Evolutionary conservation across 2,888 invertebrate genomes (phyloP).

Genomic region (Eupithecia centaureata): DNA sequence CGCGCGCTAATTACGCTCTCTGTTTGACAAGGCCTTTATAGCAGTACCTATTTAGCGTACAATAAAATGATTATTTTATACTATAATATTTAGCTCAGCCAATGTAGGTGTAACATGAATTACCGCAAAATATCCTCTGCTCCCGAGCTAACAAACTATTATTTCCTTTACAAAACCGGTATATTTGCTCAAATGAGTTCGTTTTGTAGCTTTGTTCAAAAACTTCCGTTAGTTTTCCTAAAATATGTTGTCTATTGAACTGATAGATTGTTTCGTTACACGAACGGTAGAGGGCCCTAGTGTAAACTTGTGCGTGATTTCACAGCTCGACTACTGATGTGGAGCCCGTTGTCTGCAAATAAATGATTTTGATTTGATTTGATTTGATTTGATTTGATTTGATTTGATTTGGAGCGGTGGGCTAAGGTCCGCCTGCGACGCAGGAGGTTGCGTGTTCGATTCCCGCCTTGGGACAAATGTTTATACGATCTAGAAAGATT

Average conservation of each 20-base stretch:
- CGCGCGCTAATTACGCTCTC: no score
- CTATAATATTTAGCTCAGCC: background rate
- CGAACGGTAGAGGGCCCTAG: constrained; percentile 7
- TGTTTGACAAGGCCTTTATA: no score
- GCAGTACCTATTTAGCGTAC: no score
- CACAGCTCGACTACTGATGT: no score
- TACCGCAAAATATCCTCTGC: background rate
- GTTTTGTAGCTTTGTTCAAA: constrained; percentile 14
- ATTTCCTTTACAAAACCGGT: constrained; percentile 12
- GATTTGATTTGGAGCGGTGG: no score
- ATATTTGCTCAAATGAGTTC: constrained; percentile 16
- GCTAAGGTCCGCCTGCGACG: no score
- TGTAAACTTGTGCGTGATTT: background rate
- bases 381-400: no score
- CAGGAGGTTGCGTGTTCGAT: no score
- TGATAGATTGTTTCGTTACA: constrained; percentile 15
- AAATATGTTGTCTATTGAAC: constrained; percentile 21
- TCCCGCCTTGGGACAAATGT: no score
- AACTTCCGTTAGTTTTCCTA: background rate
- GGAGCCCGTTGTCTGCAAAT: no score
- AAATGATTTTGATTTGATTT: no score
- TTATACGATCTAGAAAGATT: no score
- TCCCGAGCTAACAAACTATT: constrained; percentile 4
- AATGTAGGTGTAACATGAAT: background rate
- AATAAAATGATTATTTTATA: background rate